These are phyloP conservation scores for Eupithecia centaureata DNA, from an alignment of 2,888 invertebrate species.

Conservation along the genomic window DNA sequence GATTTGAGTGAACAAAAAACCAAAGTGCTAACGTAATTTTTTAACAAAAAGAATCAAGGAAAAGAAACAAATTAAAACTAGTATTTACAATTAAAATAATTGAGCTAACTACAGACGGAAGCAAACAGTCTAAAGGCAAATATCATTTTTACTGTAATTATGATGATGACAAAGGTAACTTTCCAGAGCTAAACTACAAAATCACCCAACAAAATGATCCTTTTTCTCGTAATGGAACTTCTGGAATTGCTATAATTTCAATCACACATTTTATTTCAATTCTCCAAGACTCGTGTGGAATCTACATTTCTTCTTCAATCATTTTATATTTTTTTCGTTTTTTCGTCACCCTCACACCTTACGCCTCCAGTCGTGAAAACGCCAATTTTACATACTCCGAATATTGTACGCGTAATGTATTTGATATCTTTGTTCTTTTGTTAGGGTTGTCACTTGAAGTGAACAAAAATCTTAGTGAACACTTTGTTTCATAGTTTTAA, in stretches of 20 bases:
- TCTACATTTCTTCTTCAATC: slow-evolving; percentile 3
- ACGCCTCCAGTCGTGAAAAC: slow-evolving; percentile 72
- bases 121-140: too few species aligned
- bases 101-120: too few species aligned
- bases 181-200: neutral
- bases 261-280: slow-evolving; percentile 25
- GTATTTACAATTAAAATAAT: too few species aligned
- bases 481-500: too few species aligned
- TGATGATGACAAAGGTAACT: neutral
- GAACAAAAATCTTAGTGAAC: too few species aligned
- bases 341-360: slow-evolving; percentile 67
- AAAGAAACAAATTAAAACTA: too few species aligned
- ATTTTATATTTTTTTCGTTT: slow-evolving; percentile 63
- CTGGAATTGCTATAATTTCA: slow-evolving; percentile 15
- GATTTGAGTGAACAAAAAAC: too few species aligned
- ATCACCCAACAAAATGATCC: neutral
- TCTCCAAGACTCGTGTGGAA: slow-evolving; percentile 17
- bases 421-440: slow-evolving; percentile 57
- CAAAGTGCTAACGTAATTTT: too few species aligned
- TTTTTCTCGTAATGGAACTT: neutral
- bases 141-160: too few species aligned
- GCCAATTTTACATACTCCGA: slow-evolving; percentile 77
- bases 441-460: slow-evolving; percentile 20
- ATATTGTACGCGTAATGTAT: slow-evolving; percentile 59
- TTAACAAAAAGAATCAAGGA: too few species aligned